Evolutionary conservation across 2,797 vertebrate species (phyloP), one percentile per base, ranked within the genome.

Genomic region (Fratercula arctica): DNA sequence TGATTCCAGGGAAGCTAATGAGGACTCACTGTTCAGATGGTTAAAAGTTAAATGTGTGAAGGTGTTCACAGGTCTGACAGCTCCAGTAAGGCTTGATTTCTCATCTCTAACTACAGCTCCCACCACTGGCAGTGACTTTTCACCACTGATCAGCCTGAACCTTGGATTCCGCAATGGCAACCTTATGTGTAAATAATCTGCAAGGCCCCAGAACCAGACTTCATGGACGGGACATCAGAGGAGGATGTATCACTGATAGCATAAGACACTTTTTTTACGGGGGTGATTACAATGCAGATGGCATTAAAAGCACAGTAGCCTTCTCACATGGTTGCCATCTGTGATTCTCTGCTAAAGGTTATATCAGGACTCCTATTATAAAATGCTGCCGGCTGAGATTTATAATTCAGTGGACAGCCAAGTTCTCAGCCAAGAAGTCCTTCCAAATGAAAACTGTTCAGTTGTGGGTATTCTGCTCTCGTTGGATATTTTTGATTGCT

Each of bases 301-400:
- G 81, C 85, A 83, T 29, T 45, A 74, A 75, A 94, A 87, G 79
- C 85, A 80, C 79, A 90, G 89, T 67, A 59, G 76, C 85, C 79
- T 90, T 81, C 87, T 90, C 91, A 88, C 66, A 73, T 41, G 79
- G 85, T 20, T 79, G 76, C 76, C 82, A 91, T 86, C 79, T 95
- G 95, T 61, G 79, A 18, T 35, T 61, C 61, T 69, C 60, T 67
- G 63, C 63, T 77, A 88, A 83, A 93, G 85, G 85, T 94, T 78
- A 14, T n/a, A 54, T 69, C 69, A 92, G 95, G 94, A 86, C 41
- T 95, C 33, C 48, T 26, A 7, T 35, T 70, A 73, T 37, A 90
- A 91, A 90, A 85, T 28, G 43, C 37, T 84, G 57, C 68, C 2
- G 26, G 29, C 6, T 82, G 57, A 73, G 61, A 79, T 93, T 90